Percentiles rank a stretch among this genome's conserved stretches.
phyloP scores from a whole-genome alignment of 2,797 vertebrate species.

The Telmatherina bonti region DNA sequence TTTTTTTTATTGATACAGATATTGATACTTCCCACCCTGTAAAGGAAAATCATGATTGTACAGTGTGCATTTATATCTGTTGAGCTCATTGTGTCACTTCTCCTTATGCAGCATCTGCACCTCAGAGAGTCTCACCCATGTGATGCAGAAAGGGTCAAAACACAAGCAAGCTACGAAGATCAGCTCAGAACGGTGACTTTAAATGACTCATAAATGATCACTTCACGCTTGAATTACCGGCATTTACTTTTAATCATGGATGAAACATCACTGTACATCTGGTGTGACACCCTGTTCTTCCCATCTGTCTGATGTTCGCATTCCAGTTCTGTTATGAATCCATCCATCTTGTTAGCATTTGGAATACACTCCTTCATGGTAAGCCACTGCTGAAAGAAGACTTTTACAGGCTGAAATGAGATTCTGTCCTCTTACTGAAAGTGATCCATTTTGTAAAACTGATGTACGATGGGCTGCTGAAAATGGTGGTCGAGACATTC shows the following conservation, averaged over 20 bases:
- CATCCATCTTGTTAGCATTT: slow-evolving; percentile 6
- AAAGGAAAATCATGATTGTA: no score
- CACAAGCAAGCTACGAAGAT: neutral
- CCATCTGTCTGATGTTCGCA: slow-evolving; percentile 7
- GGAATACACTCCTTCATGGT: neutral
- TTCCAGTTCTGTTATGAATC: slow-evolving; percentile 8
- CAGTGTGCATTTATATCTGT: no score
- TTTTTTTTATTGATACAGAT: no score
- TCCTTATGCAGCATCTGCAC: no score
- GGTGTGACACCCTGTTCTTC: slow-evolving; percentile 6
- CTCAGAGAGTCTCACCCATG: neutral
- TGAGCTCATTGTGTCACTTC: no score
- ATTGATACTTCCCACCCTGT: no score
- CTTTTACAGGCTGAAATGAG: neutral
- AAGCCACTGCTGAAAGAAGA: neutral
- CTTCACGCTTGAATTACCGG: slow-evolving; percentile 7
- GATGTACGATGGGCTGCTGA: slow-evolving; percentile 1
- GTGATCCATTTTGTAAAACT: neutral
- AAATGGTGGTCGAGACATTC: slow-evolving; percentile 7
- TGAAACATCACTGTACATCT: slow-evolving; percentile 14
- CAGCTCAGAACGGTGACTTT: neutral
- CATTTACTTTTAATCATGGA: slow-evolving; percentile 13
- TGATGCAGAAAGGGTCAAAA: neutral
- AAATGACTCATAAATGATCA: slow-evolving; percentile 1
- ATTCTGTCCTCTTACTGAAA: neutral